Conservation (phyloP, 1,140 invertebrate species). For the Drosophila parabipectinata region DNA sequence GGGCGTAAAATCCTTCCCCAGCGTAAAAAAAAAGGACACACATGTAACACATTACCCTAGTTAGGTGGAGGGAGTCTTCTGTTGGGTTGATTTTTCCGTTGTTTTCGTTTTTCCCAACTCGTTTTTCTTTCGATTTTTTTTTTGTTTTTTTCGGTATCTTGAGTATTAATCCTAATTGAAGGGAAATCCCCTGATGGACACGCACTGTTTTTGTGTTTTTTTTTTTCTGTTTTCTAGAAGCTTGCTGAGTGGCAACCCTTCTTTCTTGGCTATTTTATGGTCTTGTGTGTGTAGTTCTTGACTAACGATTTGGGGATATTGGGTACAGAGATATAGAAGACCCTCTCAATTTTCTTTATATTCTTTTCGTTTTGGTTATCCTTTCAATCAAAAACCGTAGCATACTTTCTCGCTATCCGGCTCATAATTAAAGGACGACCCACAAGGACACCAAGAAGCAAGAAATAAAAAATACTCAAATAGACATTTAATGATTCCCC, state of each 20-base stretch:
- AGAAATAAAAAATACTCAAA: conserved; percentile 54
- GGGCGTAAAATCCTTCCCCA: background rate
- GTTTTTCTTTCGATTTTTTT: conserved; percentile 13
- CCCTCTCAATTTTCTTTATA: conserved; percentile 18
- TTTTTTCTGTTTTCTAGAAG: conserved; percentile 13
- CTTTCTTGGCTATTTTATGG: conserved; percentile 33
- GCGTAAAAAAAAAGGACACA: conserved; percentile 21
- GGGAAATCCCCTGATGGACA: conserved; percentile 79
- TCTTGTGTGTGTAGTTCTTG: conserved; percentile 33
- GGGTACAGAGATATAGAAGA: conserved; percentile 4
- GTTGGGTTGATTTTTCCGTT: conserved; percentile 21
- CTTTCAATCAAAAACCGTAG: conserved; percentile 35
- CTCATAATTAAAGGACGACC: conserved; percentile 20
- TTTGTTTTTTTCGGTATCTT: conserved; percentile 63
- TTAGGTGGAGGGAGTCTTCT: conserved; percentile 41
- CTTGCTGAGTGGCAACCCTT: conserved; percentile 10
- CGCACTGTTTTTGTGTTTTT: conserved; percentile 53
- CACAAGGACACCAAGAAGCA: no score
- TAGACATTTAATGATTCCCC: conserved; percentile 81
- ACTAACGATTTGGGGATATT: conserved; percentile 45
- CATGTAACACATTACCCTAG: conserved; percentile 72
- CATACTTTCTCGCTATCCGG: background rate
- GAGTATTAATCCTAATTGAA: conserved; percentile 83
- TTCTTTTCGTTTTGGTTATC: background rate
- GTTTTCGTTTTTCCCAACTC: conserved; percentile 24